Evolutionary conservation across 2,113 vertebrate genomes (phyloP).

Genomic region (Tenrec ecaudatus): DNA sequence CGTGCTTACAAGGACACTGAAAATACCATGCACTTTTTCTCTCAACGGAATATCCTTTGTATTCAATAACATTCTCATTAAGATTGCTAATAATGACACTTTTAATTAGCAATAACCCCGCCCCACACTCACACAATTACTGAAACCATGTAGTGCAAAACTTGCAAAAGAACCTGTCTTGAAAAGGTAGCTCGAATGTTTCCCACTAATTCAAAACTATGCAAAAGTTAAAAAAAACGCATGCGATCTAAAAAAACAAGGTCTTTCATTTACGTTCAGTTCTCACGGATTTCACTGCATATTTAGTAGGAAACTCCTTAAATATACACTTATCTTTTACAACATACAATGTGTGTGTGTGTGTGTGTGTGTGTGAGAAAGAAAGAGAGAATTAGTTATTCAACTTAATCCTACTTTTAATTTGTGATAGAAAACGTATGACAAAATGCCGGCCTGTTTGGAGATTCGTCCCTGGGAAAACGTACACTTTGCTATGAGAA

Average conservation of each 20-base stretch:
- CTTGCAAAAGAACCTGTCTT: background rate
- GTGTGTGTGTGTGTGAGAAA: background rate
- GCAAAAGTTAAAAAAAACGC: background rate
- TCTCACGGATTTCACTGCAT: background rate
- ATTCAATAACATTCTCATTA: background rate
- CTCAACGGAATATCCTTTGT: background rate
- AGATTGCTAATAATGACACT: background rate
- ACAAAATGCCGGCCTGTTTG: slow-evolving; percentile 22
- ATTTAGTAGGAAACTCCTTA: background rate
- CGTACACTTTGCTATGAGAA: slow-evolving; percentile 12
- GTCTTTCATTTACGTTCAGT: background rate
- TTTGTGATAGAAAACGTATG: background rate
- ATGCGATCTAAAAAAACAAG: background rate
- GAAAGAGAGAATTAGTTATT: background rate
- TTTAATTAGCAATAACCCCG: background rate
- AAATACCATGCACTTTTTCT: no score
- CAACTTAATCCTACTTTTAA: background rate
- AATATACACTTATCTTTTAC: background rate
- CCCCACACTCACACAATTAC: background rate
- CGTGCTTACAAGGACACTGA: no score
- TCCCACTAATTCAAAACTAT: background rate
- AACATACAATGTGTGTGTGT: background rate
- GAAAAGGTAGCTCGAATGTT: background rate
- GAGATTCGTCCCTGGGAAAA: slow-evolving; percentile 48
- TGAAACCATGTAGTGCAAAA: background rate